These are phyloP conservation scores for Papio anubis DNA, from an alignment of 2,113 vertebrate genomes.

Conservation along the genomic window DNA sequence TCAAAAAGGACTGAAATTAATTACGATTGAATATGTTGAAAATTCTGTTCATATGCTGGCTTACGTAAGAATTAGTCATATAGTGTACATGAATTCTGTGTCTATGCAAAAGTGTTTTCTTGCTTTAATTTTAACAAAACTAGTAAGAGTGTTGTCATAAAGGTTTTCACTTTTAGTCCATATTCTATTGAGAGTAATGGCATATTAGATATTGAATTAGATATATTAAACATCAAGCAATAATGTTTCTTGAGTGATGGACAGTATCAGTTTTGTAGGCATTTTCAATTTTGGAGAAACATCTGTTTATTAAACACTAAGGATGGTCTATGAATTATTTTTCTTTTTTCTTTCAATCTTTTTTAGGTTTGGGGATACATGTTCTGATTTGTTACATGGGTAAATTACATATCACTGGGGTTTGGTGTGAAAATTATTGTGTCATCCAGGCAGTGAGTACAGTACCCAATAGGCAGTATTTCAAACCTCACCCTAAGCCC, in stretches of 20 bases:
- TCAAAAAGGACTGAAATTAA: neutral
- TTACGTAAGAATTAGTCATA: neutral
- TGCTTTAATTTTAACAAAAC: neutral
- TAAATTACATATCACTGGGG: no score
- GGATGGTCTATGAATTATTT: neutral
- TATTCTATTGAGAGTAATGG: neutral
- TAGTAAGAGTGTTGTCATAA: neutral
- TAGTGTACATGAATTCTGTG: neutral
- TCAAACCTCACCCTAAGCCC: no score
- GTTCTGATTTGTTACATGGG: no score
- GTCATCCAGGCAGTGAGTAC: no score
- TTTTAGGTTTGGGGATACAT: no score
- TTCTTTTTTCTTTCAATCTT: no score
- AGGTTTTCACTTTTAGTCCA: neutral
- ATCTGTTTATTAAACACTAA: neutral
- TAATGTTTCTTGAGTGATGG: neutral
- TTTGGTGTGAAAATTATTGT: no score
- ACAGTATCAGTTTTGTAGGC: neutral
- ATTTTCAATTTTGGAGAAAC: neutral
- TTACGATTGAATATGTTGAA: no score
- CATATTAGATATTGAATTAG: neutral
- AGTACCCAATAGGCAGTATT: no score
- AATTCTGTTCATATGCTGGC: accelerated
- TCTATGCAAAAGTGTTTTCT: neutral
- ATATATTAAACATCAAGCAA: no score